Evolutionary conservation across 2,888 invertebrate species (phyloP), one percentile per base, ranked within the genome.

Genomic region (Anaspis maculata): DNA sequence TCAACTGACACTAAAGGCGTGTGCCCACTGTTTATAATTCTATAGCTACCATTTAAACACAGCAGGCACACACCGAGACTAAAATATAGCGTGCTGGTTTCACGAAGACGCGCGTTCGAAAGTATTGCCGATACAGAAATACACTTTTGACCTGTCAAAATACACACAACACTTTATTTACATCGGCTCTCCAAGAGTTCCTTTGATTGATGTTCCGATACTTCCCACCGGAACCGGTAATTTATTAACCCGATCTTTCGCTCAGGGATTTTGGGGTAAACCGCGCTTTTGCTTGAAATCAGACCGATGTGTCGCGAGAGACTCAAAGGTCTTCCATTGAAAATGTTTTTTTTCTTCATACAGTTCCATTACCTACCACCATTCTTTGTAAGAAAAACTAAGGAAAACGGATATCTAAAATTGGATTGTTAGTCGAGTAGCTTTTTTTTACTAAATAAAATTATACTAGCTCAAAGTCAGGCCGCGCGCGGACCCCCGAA

Each of bases 1-100:
- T 61, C 62, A 59, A 57, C 56, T 59, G 54, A 54, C 56, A 52
- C 51, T 50, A 51, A 52, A 56, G 53, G 56, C 51, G 54, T 55
- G 54, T 55, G 55, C 54, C 52, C 52, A 48, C 45, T 47, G 48
- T 48, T 48, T 47, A 42, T 45, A 47, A 34, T 42, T 36, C 35
- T 42, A 30, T 36, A n/a, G n/a, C n/a, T n/a, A 39, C 37, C 33
- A 37, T 37, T 37, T 37, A 33, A 30, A 27, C 26, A 33, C n/a
- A 30, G 26, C 37, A 32, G 32, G 32, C 37, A 28, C 10, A 5
- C 24, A 11, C 9, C 25, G 25, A 24, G 28, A 28, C 30, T 15
- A 26, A 37, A 37, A 33, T 33, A 33, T 33, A 27, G 21, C 27
- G 27, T 31, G 26, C 25, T 7, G 26, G 5, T 9, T 13, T 26